Evolutionary conservation across 2,113 vertebrate species (phyloP).

Genomic region (Terrapene triunguis): DNA sequence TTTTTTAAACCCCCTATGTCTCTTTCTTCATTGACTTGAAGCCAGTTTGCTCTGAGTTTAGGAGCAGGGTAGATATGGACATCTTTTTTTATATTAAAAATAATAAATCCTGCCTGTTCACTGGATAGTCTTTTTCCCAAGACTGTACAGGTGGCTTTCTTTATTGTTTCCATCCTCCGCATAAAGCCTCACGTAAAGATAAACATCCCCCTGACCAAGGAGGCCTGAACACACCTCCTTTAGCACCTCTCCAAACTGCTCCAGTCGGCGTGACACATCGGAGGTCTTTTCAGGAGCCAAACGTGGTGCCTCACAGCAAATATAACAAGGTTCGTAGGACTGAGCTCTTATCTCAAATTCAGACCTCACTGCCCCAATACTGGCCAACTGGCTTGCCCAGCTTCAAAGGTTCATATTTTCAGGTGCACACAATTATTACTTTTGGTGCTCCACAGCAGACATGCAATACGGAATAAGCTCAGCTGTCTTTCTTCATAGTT

Average conservation of each 20-base stretch:
- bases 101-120: constrained; percentile 49
- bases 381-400: background rate
- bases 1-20: background rate
- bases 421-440: background rate
- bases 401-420: background rate
- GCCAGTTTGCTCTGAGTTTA: constrained; percentile 6
- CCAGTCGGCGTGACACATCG: background rate
- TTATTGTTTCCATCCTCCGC: background rate
- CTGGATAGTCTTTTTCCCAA: background rate
- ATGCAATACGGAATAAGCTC: background rate
- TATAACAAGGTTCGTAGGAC: background rate
- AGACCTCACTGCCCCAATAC: background rate
- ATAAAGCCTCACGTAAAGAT: background rate
- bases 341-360: background rate
- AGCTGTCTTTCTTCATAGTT: background rate
- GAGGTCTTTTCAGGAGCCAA: rapidly evolving
- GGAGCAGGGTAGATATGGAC: background rate
- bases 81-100: constrained; percentile 54
- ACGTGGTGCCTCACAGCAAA: rapidly evolving
- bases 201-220: background rate
- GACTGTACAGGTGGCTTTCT: constrained; percentile 19
- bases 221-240: background rate
- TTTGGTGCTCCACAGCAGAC: background rate
- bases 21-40: constrained; percentile 18
- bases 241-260: background rate